Conservation (phyloP, 2,888 invertebrate species). For the Andricus quercusramuli region DNA sequence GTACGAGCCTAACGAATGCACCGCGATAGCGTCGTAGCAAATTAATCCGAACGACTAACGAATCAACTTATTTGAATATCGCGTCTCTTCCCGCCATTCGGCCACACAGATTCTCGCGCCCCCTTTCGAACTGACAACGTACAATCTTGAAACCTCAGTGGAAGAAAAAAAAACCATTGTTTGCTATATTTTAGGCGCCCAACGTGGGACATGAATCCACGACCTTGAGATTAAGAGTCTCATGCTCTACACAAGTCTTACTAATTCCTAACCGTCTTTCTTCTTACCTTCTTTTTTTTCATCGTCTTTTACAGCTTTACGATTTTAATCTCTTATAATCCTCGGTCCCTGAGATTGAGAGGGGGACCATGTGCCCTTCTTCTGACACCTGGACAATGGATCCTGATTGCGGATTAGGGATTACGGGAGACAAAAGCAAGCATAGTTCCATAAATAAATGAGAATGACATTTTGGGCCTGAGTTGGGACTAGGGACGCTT, state of each 20-base stretch:
- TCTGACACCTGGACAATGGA: constrained; percentile 71
- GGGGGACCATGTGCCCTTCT: constrained; percentile 59
- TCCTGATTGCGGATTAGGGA: constrained; percentile 76
- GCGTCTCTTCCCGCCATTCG: constrained; percentile 22
- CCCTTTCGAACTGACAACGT: not conserved
- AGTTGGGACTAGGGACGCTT: constrained; percentile 22
- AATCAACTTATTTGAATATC: constrained; percentile 73
- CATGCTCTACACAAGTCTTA: too few relatives aligned
- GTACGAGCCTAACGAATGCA: constrained; percentile 65
- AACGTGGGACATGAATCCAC: not conserved
- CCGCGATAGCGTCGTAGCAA: constrained; percentile 67
- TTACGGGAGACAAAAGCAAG: constrained; percentile 70
- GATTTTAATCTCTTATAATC: constrained; percentile 71
- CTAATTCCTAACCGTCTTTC: constrained; percentile 9
- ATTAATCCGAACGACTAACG: constrained; percentile 74
- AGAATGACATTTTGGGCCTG: constrained; percentile 55
- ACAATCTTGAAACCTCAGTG: too few relatives aligned
- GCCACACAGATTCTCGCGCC: not conserved
- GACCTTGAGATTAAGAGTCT: not conserved
- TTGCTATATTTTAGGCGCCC: constrained; percentile 24
- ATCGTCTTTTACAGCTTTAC: constrained; percentile 48
- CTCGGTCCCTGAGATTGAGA: constrained; percentile 56
- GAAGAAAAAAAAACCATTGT: too few relatives aligned
- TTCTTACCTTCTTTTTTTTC: constrained; percentile 38
- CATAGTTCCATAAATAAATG: constrained; percentile 52